Percentiles rank a stretch among this genome's conserved stretches.
phyloP scores from a whole-genome alignment of 2,888 invertebrate species.

The Calliopum simillimum region DNA sequence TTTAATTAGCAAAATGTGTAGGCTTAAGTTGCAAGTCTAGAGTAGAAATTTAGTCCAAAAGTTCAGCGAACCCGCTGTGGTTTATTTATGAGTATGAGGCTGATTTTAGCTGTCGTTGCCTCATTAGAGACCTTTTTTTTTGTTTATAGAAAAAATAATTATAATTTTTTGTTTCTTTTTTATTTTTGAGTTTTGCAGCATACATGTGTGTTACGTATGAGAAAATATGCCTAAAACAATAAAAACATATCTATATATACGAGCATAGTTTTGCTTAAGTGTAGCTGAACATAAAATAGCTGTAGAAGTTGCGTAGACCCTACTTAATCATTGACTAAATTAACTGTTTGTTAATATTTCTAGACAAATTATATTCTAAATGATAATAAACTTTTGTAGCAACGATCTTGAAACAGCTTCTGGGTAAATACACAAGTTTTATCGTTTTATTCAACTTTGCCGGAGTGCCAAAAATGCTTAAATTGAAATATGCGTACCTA shows the following conservation, averaged over 20 bases:
- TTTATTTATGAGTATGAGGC: constrained; percentile 50
- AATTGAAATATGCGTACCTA: too few species aligned
- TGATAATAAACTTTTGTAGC: not conserved
- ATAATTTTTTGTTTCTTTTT: constrained; percentile 28
- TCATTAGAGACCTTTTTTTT: constrained; percentile 38
- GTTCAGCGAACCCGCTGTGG: constrained; percentile 53
- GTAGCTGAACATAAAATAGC: too few species aligned
- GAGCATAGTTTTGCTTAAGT: too few species aligned
- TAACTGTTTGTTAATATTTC: constrained; percentile 2
- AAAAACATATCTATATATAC: constrained; percentile 34
- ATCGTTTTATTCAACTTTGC: not conserved
- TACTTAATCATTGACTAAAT: constrained; percentile 19
- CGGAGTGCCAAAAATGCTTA: too few species aligned
- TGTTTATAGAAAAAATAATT: constrained; percentile 60
- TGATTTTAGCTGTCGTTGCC: constrained; percentile 49
- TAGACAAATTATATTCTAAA: not conserved
- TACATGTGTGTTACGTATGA: constrained; percentile 13
- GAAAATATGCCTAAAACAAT: constrained; percentile 50
- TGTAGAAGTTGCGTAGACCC: constrained; percentile 1
- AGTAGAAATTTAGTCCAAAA: constrained; percentile 42
- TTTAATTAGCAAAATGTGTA: too few species aligned
- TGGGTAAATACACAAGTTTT: not conserved
- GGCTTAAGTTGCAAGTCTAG: not conserved
- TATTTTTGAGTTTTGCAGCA: constrained; percentile 42
- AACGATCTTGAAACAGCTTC: not conserved